Conservation (phyloP, 1,140 invertebrate genomes). For the Lepidurus couesii region DNA sequence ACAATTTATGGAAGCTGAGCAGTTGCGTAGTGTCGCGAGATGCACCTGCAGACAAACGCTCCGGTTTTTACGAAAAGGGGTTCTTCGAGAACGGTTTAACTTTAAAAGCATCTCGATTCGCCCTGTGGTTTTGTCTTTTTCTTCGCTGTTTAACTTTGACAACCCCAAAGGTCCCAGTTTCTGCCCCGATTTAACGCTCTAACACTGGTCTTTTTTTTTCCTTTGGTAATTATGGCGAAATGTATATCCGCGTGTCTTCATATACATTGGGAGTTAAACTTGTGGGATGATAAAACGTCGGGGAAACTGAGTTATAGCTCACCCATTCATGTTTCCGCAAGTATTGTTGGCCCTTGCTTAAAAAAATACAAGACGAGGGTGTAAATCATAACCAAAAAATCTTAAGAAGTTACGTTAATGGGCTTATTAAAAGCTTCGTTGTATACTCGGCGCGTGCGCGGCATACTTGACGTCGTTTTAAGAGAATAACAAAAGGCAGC, state of each 20-base stretch:
- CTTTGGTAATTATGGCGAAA: too few relatives aligned
- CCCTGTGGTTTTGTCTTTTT: neutral
- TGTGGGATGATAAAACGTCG: neutral
- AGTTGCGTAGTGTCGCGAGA: neutral
- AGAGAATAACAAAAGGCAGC: neutral
- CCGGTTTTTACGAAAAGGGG: neutral
- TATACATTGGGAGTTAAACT: neutral
- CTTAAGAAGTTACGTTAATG: neutral
- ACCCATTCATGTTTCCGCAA: neutral
- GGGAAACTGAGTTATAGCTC: neutral
- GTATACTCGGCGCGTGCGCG: neutral
- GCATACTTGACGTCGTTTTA: neutral
- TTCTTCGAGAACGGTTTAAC: too few relatives aligned
- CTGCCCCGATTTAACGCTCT: neutral
- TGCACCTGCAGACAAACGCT: conserved; percentile 6
- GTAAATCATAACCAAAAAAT: neutral
- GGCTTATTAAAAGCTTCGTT: neutral
- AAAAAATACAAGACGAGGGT: neutral
- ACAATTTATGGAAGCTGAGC: conserved; percentile 3
- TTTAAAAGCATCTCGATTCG: neutral
- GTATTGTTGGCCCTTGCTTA: neutral
- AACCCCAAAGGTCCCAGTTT: neutral
- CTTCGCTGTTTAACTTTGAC: neutral
- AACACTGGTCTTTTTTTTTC: neutral
- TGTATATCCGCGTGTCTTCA: too few relatives aligned